Evolutionary conservation across 2,113 vertebrate species (phyloP).

Genomic region (Leuciscus idus): DNA sequence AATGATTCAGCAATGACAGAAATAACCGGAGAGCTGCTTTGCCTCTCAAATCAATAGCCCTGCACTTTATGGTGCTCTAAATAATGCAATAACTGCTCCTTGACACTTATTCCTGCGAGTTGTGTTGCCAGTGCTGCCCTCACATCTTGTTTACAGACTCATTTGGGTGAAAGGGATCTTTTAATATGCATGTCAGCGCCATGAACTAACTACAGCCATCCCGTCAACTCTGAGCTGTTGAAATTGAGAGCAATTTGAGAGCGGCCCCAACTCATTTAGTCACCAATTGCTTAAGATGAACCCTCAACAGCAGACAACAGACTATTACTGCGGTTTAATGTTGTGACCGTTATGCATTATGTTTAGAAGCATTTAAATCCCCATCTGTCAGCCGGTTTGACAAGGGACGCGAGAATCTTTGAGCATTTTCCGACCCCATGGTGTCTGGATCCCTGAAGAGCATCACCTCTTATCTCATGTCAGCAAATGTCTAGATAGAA

Average conservation of each 20-base stretch:
- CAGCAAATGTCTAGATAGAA: not conserved
- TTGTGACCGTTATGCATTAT: conserved; percentile 25
- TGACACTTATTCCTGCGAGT: conserved; percentile 72
- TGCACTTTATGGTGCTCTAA: conserved; percentile 74
- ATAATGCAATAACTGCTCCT: conserved; percentile 74
- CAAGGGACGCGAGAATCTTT: not conserved
- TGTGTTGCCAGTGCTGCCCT: conserved; percentile 64
- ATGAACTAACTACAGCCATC: conserved; percentile 39
- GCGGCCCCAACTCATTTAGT: conserved; percentile 24
- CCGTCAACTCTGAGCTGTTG: conserved; percentile 21
- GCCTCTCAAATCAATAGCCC: conserved; percentile 76
- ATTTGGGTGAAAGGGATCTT: conserved; percentile 59
- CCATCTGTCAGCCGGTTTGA: conserved; percentile 4
- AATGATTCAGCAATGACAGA: conserved; percentile 76
- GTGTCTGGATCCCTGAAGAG: not conserved
- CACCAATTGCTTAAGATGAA: conserved; percentile 50
- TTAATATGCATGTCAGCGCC: conserved; percentile 61
- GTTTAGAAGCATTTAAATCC: not conserved
- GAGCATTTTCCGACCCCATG: not conserved
- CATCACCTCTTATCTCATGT: not conserved
- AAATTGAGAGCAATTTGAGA: conserved; percentile 44
- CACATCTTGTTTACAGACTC: conserved; percentile 74
- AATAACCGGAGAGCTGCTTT: conserved; percentile 72
- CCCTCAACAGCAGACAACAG: conserved; percentile 43
- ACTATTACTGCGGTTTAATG: conserved; percentile 43